Percentiles rank a stretch among this genome's conserved stretches.
Conservation (phyloP, 2,797 vertebrate species). For the Acipenser ruthenus region DNA sequence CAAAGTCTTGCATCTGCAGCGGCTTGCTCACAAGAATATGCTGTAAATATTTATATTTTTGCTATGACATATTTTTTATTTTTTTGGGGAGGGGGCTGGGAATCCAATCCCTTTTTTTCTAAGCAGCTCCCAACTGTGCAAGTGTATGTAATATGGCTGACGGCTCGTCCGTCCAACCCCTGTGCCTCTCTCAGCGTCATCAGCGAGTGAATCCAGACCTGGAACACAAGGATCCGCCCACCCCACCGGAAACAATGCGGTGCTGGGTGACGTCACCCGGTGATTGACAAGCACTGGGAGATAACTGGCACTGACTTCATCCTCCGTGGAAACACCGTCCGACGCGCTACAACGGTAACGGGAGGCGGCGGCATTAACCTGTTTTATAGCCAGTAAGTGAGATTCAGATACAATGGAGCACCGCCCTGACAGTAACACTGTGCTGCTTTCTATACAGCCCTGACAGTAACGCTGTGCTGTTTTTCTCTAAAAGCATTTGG, state of each 20-base stretch:
- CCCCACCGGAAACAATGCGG: conserved; percentile 51
- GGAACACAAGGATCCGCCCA: conserved; percentile 46
- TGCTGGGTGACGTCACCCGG: conserved; percentile 44
- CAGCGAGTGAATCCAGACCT: conserved; percentile 35
- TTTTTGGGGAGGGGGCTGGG: conserved; percentile 17
- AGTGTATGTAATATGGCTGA: conserved; percentile 57
- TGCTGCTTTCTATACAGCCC: no score
- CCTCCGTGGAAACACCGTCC: conserved; percentile 1
- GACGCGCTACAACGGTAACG: no score
- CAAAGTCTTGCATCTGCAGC: conserved; percentile 39
- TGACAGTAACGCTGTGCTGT: no score
- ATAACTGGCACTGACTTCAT: conserved; percentile 41
- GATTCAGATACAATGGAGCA: no score
- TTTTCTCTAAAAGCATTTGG: no score
- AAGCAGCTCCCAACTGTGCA: conserved; percentile 32
- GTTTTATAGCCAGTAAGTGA: no score
- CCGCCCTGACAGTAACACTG: no score
- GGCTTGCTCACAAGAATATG: not conserved
- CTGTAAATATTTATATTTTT: not conserved
- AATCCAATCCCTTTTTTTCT: no score
- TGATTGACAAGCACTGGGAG: conserved; percentile 49
- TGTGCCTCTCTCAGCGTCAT: conserved; percentile 15
- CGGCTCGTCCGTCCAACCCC: conserved; percentile 34
- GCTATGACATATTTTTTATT: not conserved
- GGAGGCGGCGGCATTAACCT: no score